Evolutionary conservation across 2,797 vertebrate genomes (phyloP).

Genomic region (Myotis planiceps): DNA sequence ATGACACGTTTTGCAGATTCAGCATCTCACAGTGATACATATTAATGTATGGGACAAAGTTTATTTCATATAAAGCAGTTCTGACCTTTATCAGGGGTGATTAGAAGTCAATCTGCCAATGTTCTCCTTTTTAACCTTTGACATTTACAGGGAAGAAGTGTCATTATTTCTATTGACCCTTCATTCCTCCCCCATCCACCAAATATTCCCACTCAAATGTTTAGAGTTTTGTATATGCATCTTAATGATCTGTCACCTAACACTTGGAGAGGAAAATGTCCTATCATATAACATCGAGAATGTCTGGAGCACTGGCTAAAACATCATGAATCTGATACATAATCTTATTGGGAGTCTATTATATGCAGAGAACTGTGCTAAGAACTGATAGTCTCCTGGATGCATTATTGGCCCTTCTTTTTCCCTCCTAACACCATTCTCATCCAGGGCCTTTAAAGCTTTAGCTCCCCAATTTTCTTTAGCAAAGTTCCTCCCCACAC

Average conservation of each 20-base stretch:
- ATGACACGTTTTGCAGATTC: background rate
- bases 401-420: background rate
- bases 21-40: background rate
- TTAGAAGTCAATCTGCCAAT: background rate
- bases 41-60: background rate
- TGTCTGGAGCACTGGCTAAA: background rate
- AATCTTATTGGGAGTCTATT: background rate
- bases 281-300: background rate
- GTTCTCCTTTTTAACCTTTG: constrained; percentile 9
- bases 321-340: background rate
- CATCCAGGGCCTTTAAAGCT: background rate
- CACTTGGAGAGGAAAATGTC: constrained; percentile 21
- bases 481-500: background rate
- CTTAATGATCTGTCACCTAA: background rate
- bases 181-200: background rate
- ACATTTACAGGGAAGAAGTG: background rate
- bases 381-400: background rate
- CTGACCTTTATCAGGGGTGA: background rate
- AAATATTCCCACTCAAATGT: background rate
- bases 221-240: background rate
- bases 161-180: constrained; percentile 12
- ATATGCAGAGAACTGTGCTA: background rate
- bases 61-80: background rate
- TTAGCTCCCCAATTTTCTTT: background rate
- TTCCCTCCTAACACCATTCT: background rate